A percentile compares a stretch with the other conserved stretches of the same genome.
Conservation (phyloP, 2,888 invertebrate species). For the Phymatocera aterrima region DNA sequence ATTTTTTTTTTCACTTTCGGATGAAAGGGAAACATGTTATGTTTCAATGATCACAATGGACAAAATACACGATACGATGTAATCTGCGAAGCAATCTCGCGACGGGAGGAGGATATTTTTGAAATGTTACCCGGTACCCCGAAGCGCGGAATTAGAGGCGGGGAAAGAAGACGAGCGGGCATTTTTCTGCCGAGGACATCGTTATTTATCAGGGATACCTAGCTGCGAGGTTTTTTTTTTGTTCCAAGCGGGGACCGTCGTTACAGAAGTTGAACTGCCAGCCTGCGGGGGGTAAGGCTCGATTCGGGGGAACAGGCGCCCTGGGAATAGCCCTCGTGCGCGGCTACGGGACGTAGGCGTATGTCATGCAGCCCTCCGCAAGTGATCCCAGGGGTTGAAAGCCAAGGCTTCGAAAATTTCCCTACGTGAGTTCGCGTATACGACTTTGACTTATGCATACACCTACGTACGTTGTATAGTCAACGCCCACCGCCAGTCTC, state of each 20-base stretch:
- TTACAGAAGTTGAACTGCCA: slow-evolving; percentile 24
- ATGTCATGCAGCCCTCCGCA: neutral
- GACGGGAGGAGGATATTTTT: neutral
- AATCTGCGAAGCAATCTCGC: slow-evolving; percentile 5
- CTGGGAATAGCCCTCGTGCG: neutral
- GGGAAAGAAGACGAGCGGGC: neutral
- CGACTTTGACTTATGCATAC: slow-evolving; percentile 20
- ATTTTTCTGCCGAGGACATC: slow-evolving; percentile 27
- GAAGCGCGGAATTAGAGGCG: neutral
- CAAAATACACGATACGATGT: neutral
- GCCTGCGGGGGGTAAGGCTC: slow-evolving; percentile 24
- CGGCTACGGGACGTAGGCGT: neutral
- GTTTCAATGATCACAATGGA: slow-evolving; percentile 2
- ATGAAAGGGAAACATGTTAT: no score
- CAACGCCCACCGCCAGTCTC: slow-evolving; percentile 18
- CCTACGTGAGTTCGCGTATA: neutral
- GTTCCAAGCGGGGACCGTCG: slow-evolving; percentile 14
- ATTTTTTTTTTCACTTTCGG: no score
- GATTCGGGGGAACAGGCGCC: slow-evolving; percentile 16
- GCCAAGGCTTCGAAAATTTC: neutral
- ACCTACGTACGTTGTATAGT: neutral
- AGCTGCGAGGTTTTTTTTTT: slow-evolving; percentile 27
- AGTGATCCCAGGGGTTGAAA: neutral
- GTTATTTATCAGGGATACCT: slow-evolving; percentile 34
- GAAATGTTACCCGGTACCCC: neutral